phyloP scores from a whole-genome alignment of 2,797 vertebrate species.

The Babyrousa celebensis region DNA sequence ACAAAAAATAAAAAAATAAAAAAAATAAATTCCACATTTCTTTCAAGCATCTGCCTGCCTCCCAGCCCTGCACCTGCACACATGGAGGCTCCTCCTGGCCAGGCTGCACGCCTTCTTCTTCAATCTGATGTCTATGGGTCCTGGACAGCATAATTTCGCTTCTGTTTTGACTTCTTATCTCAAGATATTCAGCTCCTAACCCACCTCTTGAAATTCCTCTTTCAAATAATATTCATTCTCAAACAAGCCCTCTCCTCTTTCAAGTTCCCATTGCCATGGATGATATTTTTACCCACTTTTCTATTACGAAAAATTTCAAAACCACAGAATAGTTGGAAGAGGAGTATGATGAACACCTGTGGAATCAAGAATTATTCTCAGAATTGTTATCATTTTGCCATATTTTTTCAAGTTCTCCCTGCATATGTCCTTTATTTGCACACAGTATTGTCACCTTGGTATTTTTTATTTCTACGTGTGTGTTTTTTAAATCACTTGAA shows the following conservation, averaged over 20 bases:
- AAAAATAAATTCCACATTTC: too few species aligned
- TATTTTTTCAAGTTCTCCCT: not conserved
- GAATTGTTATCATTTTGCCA: not conserved
- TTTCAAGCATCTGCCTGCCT: rapidly evolving
- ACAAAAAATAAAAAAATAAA: too few species aligned
- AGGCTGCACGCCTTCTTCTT: not conserved
- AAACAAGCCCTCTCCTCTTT: not conserved
- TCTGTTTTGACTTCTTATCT: not conserved
- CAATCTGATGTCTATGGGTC: not conserved
- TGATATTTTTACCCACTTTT: not conserved
- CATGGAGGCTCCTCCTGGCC: rapidly evolving
- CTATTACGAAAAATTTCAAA: not conserved
- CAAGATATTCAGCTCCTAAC: not conserved
- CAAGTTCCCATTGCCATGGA: not conserved
- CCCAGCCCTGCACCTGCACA: rapidly evolving
- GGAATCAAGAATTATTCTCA: not conserved
- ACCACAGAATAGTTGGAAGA: not conserved
- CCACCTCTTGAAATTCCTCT: not conserved
- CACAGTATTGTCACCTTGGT: not conserved
- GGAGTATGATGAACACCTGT: not conserved
- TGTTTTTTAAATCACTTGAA: not conserved
- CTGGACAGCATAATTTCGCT: not conserved
- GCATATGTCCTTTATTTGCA: not conserved
- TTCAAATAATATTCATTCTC: not conserved
- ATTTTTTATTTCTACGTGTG: not conserved